Conservation (phyloP, 2,888 invertebrate genomes). For the Brachycybe producta region DNA sequence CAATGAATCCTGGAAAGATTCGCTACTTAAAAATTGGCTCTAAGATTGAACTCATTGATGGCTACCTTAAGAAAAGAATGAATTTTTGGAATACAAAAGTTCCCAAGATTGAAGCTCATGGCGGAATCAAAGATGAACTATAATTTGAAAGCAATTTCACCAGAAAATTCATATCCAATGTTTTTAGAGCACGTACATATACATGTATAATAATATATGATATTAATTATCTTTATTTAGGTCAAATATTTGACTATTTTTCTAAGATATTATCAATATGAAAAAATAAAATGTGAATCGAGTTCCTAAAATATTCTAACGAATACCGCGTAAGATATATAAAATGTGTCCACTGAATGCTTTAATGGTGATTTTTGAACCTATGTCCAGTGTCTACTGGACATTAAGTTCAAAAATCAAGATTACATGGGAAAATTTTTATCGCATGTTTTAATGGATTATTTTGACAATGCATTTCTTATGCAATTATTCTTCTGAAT, state of each 20-base stretch:
- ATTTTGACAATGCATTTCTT: too few relatives aligned
- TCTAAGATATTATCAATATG: background rate
- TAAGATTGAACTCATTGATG: conserved; percentile 1
- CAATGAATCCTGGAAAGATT: conserved; percentile 16
- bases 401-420: too few relatives aligned
- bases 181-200: background rate
- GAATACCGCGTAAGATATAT: too few relatives aligned
- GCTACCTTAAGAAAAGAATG: conserved; percentile 7
- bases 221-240: background rate
- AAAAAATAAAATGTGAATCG: background rate
- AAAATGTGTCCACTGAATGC: too few relatives aligned
- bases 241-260: background rate
- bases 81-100: conserved; percentile 13
- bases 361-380: too few relatives aligned
- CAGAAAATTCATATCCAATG: background rate
- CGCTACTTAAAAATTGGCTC: conserved; percentile 7
- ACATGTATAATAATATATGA: background rate
- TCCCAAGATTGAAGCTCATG: background rate
- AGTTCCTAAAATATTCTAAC: background rate
- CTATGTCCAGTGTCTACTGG: too few relatives aligned
- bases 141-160: background rate
- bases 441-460: too few relatives aligned
- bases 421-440: too few relatives aligned
- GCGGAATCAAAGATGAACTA: conserved; percentile 12
- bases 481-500: too few relatives aligned